Evolutionary conservation across 2,113 vertebrate genomes (phyloP).

Genomic region (Salvelinus alpinus): DNA sequence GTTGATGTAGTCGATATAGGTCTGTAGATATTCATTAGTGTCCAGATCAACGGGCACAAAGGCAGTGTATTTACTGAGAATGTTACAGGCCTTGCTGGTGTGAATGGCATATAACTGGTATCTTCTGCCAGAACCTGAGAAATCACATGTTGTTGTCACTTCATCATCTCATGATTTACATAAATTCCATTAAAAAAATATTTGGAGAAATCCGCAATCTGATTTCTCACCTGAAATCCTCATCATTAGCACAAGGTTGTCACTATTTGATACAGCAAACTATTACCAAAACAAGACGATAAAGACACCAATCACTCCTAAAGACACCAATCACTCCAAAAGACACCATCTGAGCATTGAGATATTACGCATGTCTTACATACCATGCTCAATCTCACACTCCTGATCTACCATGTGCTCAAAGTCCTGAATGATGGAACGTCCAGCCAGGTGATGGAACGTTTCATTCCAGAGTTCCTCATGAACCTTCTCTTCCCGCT

Average conservation of each 20-base stretch:
- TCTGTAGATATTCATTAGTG: conserved; percentile 83
- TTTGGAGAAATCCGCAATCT: background rate
- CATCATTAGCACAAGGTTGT: too few relatives aligned
- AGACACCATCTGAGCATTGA: background rate
- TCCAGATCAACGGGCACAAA: conserved; percentile 88
- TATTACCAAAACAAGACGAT: background rate
- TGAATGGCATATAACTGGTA: conserved; percentile 87
- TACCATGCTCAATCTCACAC: conserved; percentile 90
- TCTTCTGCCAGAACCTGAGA: conserved; percentile 80
- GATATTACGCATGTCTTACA: conserved; percentile 22
- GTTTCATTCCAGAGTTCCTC: conserved; percentile 89
- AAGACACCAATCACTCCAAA: background rate
- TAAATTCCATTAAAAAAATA: too few relatives aligned
- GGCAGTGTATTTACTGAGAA: conserved; percentile 91
- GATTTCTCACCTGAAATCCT: too few relatives aligned
- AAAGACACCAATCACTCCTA: background rate
- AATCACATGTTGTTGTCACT: conserved; percentile 12
- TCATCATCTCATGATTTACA: background rate
- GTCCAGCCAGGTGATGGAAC: conserved; percentile 91
- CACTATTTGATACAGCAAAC: background rate
- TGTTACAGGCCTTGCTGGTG: conserved; percentile 90
- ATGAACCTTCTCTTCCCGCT: conserved; percentile 67
- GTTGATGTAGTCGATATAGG: conserved; percentile 77
- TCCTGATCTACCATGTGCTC: conserved; percentile 87
- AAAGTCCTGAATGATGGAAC: conserved; percentile 89